Evolutionary conservation across 2,888 invertebrate genomes (phyloP), one percentile per base, ranked within the genome.

Genomic region (Torymus tubicola): DNA sequence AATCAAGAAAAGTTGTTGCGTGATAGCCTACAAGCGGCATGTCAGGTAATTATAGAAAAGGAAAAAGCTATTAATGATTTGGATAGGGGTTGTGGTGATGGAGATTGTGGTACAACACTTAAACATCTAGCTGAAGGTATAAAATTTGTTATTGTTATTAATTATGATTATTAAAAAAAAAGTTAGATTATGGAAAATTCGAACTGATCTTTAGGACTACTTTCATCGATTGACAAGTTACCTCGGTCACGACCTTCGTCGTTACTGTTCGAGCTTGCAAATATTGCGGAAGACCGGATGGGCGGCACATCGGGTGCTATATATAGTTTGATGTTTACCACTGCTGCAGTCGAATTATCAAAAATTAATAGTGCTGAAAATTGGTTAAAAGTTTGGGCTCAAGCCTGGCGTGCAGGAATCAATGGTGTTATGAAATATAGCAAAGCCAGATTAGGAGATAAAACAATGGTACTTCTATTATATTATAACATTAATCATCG

Each of bases 251-350:
- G 91, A 83, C 92, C 92, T 0, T 91, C 92, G 0, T 89, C 89
- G 14, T 89, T 93, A 11, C 84, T 94, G 24, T 91, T 91, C 87
- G 91, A 92, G 69, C 85, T 94, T 50, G 93, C 94, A 0, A 92
- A 93, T 83, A 91, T 95, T 8, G 94, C 95, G 0, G 96, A 96
- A 87, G 93, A 92, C 18, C 91, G 92, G 67, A 95, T 96, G 93
- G 96, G 96, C 0, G 96, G 97, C 0, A 94, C 95, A 0, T 94
- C 95, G 0, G 96, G 96, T 0, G 96, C 95, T 1, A 92, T 97
- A 64, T 96, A 96, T 91, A 94, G 95, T 81, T 91, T 97, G 81
- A 93, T 96, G 80, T 93, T 97, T 80, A 93, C 95, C 2, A 93
- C 94, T 0, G 94, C 94, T 0, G 93, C 94, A 0, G 92, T 92